Percentiles rank a stretch among this genome's conserved stretches.
These are phyloP conservation scores for Triops cancriformis DNA, from an alignment of 1,140 invertebrate genomes.

Conservation along the genomic window DNA sequence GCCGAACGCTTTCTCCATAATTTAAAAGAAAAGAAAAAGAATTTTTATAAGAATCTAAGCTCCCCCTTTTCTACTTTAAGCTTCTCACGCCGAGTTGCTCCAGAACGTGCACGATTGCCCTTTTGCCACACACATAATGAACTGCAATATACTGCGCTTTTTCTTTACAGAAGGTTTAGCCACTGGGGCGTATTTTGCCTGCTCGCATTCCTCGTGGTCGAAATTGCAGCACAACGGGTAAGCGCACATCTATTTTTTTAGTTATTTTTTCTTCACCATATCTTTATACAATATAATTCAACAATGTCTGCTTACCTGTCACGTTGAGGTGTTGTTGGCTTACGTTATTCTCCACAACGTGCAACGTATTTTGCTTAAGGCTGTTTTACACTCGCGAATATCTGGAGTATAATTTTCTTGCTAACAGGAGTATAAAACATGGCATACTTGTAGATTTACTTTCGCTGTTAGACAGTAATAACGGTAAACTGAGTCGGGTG, in stretches of 20 bases:
- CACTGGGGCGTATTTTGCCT: not conserved
- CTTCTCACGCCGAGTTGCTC: not conserved
- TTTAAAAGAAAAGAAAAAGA: not conserved
- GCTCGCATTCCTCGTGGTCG: not conserved
- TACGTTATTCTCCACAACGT: too few relatives aligned
- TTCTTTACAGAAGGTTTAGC: not conserved
- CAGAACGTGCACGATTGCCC: not conserved
- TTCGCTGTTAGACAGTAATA: not conserved
- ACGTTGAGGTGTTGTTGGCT: too few relatives aligned
- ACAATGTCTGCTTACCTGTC: too few relatives aligned
- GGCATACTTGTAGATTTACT: not conserved
- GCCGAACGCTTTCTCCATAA: not conserved
- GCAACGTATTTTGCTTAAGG: not conserved
- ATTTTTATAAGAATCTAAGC: not conserved
- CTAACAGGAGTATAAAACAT: not conserved
- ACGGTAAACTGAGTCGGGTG: not conserved
- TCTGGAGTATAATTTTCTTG: not conserved
- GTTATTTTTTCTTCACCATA: too few relatives aligned
- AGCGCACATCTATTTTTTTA: not conserved
- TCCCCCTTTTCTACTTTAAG: not conserved
- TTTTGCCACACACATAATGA: not conserved
- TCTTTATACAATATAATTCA: too few relatives aligned
- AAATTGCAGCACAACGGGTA: not conserved
- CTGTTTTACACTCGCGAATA: not conserved
- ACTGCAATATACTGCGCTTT: not conserved